Evolutionary conservation across 2,797 vertebrate species (phyloP).

Genomic region (Macropus fuliginosus): DNA sequence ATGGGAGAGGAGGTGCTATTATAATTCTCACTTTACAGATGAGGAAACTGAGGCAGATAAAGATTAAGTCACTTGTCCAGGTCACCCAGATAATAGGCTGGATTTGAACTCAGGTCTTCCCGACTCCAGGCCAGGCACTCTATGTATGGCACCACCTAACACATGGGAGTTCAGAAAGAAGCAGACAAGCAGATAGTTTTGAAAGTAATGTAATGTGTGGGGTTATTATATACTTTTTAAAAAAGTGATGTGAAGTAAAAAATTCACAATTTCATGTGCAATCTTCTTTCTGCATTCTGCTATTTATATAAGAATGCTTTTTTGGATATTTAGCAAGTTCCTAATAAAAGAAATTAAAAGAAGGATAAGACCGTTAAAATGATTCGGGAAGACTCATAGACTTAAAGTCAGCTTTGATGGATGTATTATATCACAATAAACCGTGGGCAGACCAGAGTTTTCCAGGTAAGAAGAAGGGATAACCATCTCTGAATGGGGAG

Average conservation of each 20-base stretch:
- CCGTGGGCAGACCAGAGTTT: not conserved
- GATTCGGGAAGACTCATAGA: not conserved
- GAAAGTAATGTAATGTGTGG: not conserved
- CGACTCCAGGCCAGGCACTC: not conserved
- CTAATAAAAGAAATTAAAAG: not conserved
- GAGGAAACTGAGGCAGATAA: not conserved
- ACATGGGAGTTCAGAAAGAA: not conserved
- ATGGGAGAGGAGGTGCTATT: not conserved
- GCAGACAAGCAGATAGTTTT: not conserved
- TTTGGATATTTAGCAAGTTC: not conserved
- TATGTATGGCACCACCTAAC: not conserved
- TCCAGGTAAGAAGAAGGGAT: not conserved
- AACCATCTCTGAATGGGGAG: not conserved
- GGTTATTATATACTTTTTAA: not conserved
- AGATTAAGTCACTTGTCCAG: not conserved
- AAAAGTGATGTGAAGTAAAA: not conserved
- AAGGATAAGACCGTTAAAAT: not conserved
- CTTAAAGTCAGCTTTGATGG: not conserved
- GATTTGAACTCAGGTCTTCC: not conserved
- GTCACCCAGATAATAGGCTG: not conserved
- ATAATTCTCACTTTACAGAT: not conserved
- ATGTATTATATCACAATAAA: not conserved
- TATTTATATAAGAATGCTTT: not conserved
- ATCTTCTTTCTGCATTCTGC: not conserved
- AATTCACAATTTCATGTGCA: not conserved